phyloP scores from a whole-genome alignment of 2,113 vertebrate species.

The Hippocampus abdominalis region DNA sequence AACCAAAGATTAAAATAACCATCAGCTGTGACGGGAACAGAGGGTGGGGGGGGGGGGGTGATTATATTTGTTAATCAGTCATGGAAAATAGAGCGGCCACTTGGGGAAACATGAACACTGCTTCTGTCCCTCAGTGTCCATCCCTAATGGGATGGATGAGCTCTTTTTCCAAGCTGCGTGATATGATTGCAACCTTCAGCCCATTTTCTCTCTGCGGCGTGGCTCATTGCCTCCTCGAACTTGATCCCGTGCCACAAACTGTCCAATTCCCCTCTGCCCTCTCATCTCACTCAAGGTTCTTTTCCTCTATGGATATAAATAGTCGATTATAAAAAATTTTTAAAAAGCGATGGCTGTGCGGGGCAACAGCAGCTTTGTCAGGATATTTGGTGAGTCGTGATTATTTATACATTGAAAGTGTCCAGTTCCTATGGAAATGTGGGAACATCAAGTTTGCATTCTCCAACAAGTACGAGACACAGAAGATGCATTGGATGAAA shows the following conservation, averaged over 20 bases:
- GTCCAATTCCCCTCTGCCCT: conserved; percentile 32
- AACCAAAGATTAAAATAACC: conserved; percentile 52
- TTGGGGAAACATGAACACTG: conserved; percentile 37
- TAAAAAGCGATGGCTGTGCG: conserved; percentile 19
- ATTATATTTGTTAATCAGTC: conserved; percentile 41
- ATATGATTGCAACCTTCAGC: conserved; percentile 38
- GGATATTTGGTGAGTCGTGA: conserved; percentile 38
- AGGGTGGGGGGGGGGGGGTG: conserved; percentile 30
- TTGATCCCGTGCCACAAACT: conserved; percentile 50
- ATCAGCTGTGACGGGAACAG: conserved; percentile 41
- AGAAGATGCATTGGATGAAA: neutral
- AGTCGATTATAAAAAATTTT: conserved; percentile 40
- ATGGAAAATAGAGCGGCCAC: conserved; percentile 46
- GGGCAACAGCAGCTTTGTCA: conserved; percentile 30
- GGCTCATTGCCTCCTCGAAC: conserved; percentile 31
- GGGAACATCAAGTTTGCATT: neutral
- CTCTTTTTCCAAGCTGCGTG: conserved; percentile 38
- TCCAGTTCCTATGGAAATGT: neutral
- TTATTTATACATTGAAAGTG: conserved; percentile 26
- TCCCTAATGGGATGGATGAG: conserved; percentile 36
- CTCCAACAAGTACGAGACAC: neutral
- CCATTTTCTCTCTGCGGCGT: conserved; percentile 20
- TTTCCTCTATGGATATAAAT: conserved; percentile 40
- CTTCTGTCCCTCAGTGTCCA: conserved; percentile 26
- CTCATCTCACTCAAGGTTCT: conserved; percentile 34